These are phyloP conservation scores for Agapornis canus DNA, from an alignment of 2,797 vertebrate species.

Conservation along the genomic window DNA sequence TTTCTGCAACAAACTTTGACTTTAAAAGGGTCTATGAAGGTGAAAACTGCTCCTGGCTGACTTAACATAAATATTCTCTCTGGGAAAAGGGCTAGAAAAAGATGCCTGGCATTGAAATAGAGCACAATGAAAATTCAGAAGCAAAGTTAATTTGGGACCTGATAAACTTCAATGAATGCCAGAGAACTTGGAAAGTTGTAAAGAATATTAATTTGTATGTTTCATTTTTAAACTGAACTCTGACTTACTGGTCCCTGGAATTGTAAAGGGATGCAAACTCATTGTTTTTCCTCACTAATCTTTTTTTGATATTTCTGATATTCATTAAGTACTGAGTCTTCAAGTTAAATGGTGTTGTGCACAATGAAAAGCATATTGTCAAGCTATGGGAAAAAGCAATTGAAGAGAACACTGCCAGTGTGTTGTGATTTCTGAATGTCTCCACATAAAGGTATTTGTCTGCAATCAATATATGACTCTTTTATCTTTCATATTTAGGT, in stretches of 20 bases:
- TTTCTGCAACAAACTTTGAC: not conserved
- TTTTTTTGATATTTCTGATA: not conserved
- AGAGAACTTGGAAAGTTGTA: not conserved
- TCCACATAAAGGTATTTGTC: not conserved
- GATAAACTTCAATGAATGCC: not conserved
- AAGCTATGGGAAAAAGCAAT: not conserved
- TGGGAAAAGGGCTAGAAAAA: not conserved
- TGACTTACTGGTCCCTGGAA: not conserved
- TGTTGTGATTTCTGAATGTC: not conserved
- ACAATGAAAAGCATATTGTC: not conserved
- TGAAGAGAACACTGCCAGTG: fast-evolving
- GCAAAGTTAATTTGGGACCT: not conserved
- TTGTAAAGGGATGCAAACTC: not conserved
- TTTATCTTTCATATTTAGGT: not conserved
- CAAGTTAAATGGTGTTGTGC: not conserved
- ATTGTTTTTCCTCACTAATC: not conserved
- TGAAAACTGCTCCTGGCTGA: not conserved
- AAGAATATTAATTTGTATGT: not conserved
- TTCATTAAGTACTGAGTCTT: not conserved
- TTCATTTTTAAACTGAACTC: not conserved
- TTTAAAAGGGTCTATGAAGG: not conserved
- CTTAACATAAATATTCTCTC: not conserved
- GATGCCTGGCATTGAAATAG: not conserved
- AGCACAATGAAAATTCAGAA: not conserved
- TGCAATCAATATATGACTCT: not conserved